These are phyloP conservation scores for Bostrychus sinensis DNA, from an alignment of 2,113 vertebrate species.

Conservation along the genomic window DNA sequence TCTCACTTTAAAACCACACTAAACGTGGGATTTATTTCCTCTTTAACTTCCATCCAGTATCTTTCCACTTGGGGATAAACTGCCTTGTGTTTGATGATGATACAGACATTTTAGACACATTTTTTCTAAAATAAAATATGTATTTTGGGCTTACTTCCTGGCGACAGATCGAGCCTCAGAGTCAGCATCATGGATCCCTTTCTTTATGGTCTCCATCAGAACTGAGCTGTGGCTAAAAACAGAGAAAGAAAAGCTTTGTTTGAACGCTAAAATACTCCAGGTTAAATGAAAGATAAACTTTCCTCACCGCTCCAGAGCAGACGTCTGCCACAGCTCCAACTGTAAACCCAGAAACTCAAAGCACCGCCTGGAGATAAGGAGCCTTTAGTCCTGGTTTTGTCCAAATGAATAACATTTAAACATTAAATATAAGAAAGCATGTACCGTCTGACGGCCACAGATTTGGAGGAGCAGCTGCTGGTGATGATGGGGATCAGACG, in stretches of 20 bases:
- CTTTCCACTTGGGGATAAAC: no score
- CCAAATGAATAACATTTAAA: neutral
- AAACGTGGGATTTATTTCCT: no score
- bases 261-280: neutral
- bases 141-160: constrained; percentile 84
- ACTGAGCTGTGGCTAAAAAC: constrained; percentile 84
- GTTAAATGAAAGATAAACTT: neutral
- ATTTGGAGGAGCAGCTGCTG: constrained; percentile 93
- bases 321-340: constrained; percentile 91
- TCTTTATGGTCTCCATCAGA: constrained; percentile 93
- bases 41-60: no score
- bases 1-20: no score
- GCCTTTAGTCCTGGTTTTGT: neutral
- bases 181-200: constrained; percentile 94
- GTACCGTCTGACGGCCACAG: constrained; percentile 93
- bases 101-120: no score
- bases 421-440: neutral
- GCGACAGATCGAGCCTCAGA: constrained; percentile 93
- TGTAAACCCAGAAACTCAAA: constrained; percentile 93
- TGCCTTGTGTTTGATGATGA: no score
- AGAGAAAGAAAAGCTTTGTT: neutral
- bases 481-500: constrained; percentile 95
- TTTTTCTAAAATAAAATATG: no score
- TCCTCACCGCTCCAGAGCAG: constrained; percentile 88
- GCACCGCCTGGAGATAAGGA: constrained; percentile 80